Evolutionary conservation across 1,140 invertebrate species (phyloP), one percentile per base, ranked within the genome.

Genomic region (Papilio polyxenes): DNA sequence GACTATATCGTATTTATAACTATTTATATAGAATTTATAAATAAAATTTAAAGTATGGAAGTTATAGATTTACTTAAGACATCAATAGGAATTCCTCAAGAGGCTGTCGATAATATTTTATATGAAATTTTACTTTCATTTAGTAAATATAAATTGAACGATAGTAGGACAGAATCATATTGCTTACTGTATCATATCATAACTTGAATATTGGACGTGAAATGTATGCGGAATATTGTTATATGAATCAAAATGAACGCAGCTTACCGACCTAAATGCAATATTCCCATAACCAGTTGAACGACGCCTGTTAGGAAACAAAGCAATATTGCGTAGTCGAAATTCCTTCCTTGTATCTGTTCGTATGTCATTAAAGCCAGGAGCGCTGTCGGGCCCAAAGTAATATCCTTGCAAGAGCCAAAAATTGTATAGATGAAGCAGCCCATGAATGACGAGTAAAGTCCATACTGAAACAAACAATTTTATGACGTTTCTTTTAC

Each of bases 391-490:
- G 98, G 98, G 17, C 98, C 98, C 84, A 98, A 97, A 0, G 98
- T 98, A 80, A 99, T 97, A 90, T 98, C 98, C 87, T 98, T 98
- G 87, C 98, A 98, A 6, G 97, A 98, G 31, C 98, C 98, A 86
- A 99, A 96, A 80, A 99, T 88, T 75, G 97, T 96, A 93, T 99
- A 99, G n/a, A 99, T 95, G 91, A 99, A 98, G 85, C 97, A 98
- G 6, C 98, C 98, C 94, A 98, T 96, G 92, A 99, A 99, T 0
- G 98, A 97, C 0, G 98, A 98, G 92, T 99, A 99, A 9, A 99
- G 95, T 0, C 98, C 98, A 92, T 98, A 98, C 96, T 98, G 95
- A 75, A 96, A 96, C 87, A 85, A 87, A 87, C 1, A 62, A 31
- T 77, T 23, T 51, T 37, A 53, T 59, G 17, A 40, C 40, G 8